These are phyloP conservation scores for Hedya salicella DNA, from an alignment of 2,888 invertebrate species.

Conservation along the genomic window DNA sequence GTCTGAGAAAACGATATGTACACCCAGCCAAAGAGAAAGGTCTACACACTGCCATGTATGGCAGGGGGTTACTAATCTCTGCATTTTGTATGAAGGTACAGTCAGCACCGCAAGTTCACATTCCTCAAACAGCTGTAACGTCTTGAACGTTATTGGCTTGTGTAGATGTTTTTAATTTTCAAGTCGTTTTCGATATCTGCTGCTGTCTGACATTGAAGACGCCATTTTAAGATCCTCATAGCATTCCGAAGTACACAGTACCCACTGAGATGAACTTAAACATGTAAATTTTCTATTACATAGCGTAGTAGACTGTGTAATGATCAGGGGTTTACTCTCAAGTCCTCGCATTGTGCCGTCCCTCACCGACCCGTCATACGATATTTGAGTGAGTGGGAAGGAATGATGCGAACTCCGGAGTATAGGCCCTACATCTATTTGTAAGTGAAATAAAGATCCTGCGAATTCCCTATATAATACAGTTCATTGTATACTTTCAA, in stretches of 20 bases:
- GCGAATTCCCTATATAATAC: not conserved
- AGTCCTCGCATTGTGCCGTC: too few relatives aligned
- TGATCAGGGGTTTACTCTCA: too few relatives aligned
- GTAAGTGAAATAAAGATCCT: slow-evolving; percentile 9
- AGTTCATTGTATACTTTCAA: slow-evolving; percentile 15
- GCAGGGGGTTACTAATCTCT: too few relatives aligned
- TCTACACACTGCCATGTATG: too few relatives aligned
- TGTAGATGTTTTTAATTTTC: too few relatives aligned
- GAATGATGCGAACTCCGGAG: not conserved
- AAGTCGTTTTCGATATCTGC: slow-evolving; percentile 1
- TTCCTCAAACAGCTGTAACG: too few relatives aligned
- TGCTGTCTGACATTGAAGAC: not conserved
- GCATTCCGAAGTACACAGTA: not conserved
- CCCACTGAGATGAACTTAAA: not conserved
- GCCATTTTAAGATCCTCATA: too few relatives aligned
- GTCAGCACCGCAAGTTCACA: not conserved
- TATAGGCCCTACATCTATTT: slow-evolving; percentile 5
- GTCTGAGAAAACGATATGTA: too few relatives aligned
- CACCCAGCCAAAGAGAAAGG: too few relatives aligned
- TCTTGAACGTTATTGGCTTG: not conserved
- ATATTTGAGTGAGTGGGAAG: too few relatives aligned
- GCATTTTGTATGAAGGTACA: not conserved
- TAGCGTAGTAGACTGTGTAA: not conserved
- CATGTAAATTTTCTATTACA: slow-evolving; percentile 16
- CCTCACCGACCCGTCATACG: too few relatives aligned